Percentiles rank a stretch among this genome's conserved stretches.
These are phyloP conservation scores for Drosophila neocordata DNA, from an alignment of 1,140 invertebrate genomes.

Conservation along the genomic window DNA sequence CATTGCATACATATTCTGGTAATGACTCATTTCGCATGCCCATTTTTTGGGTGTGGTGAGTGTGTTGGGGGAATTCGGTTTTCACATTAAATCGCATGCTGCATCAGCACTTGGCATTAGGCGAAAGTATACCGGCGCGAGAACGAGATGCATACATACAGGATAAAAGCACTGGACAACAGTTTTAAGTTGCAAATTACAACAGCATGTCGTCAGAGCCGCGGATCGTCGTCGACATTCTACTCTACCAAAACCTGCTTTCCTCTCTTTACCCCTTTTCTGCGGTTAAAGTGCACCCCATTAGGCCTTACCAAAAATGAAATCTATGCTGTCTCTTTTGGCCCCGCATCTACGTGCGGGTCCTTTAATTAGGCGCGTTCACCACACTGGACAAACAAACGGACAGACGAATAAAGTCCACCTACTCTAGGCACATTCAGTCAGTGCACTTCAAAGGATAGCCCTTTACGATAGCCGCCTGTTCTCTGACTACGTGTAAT, in stretches of 20 bases:
- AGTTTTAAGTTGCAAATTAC: conserved; percentile 65
- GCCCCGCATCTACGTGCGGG: conserved; percentile 46
- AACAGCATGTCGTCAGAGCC: conserved; percentile 33
- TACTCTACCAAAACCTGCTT: no score
- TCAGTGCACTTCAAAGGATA: conserved; percentile 64
- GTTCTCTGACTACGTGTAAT: conserved; percentile 46
- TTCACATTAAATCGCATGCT: conserved; percentile 61
- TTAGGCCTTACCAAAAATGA: conserved; percentile 74
- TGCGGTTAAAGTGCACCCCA: conserved; percentile 65
- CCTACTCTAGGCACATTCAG: conserved; percentile 16
- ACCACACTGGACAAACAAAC: conserved; percentile 31
- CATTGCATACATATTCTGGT: conserved; percentile 52
- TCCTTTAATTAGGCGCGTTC: conserved; percentile 67
- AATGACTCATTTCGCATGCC: conserved; percentile 78
- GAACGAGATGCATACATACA: background rate
- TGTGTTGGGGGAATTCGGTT: conserved; percentile 8
- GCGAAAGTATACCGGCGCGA: background rate
- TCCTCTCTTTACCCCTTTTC: conserved; percentile 14
- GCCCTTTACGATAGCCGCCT: conserved; percentile 40
- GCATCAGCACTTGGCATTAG: conserved; percentile 55
- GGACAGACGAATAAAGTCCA: background rate
- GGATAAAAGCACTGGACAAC: conserved; percentile 40
- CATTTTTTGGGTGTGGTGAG: conserved; percentile 37
- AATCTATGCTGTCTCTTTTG: conserved; percentile 54
- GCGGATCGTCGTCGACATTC: conserved; percentile 15